Percentiles rank a stretch among this genome's conserved stretches.
phyloP scores from a whole-genome alignment of 2,113 vertebrate genomes.

The Neolamprologus toae region DNA sequence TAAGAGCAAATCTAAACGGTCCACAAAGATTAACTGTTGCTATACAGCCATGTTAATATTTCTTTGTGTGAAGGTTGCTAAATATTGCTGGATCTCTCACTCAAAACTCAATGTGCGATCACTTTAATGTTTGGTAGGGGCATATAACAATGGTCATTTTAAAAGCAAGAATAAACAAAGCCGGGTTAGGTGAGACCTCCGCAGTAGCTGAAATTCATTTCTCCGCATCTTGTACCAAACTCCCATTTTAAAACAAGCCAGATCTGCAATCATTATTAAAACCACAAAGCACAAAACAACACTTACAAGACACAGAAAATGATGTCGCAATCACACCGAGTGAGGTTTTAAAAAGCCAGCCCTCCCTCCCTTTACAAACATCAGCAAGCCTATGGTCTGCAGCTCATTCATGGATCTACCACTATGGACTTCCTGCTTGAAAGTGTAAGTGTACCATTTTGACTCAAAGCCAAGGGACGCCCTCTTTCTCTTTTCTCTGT shows the following conservation, averaged over 20 bases:
- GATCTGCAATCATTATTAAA: neutral
- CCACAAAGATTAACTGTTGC: neutral
- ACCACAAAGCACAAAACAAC: neutral
- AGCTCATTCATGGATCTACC: slow-evolving; percentile 54
- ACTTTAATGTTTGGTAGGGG: neutral
- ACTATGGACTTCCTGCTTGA: slow-evolving; percentile 22
- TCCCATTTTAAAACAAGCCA: neutral
- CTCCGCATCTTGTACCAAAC: neutral
- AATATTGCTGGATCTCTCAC: neutral
- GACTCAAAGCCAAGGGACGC: slow-evolving; percentile 47
- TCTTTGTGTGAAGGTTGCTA: neutral
- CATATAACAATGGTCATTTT: neutral
- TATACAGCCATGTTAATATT: neutral
- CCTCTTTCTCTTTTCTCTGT: slow-evolving; percentile 28
- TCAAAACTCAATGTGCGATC: neutral
- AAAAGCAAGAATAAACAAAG: neutral
- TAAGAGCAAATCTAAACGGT: neutral
- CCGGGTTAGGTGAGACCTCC: neutral
- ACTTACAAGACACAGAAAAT: slow-evolving; percentile 2
- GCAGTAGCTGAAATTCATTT: neutral
- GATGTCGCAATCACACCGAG: slow-evolving; percentile 22
- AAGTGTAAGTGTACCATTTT: slow-evolving; percentile 48
- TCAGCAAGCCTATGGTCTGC: slow-evolving; percentile 21
- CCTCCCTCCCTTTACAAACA: slow-evolving; percentile 16
- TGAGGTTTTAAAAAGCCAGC: neutral